These are phyloP conservation scores for human (Homo sapiens) DNA, from an alignment of 2,113 vertebrate species.

Conservation along the genomic window GRCh38 chr2:42596001-42596500, in stretches of 20 bases:
- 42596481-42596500: slow-evolving; percentile 81
- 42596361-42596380: slow-evolving; percentile 32
- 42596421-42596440: slow-evolving; percentile 61
- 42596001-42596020: neutral
- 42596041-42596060: neutral
- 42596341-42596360: slow-evolving; percentile 18
- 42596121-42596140: neutral
- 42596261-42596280: neutral
- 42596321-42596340: neutral
- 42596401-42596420: slow-evolving; percentile 62
- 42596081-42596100: neutral
- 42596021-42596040: neutral
- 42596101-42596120: neutral
- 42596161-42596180: neutral
- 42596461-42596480: slow-evolving; percentile 67
- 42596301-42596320: neutral
- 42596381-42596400: slow-evolving; percentile 74
- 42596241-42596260: neutral
- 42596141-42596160: neutral
- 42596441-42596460: slow-evolving; percentile 75
- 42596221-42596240: neutral
- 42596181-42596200: neutral
- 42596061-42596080: neutral
- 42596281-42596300: neutral
- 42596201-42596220: neutral